Base-by-base conservation (phyloP, 1,140 invertebrate species). In the Papilio polyxenes region DNA sequence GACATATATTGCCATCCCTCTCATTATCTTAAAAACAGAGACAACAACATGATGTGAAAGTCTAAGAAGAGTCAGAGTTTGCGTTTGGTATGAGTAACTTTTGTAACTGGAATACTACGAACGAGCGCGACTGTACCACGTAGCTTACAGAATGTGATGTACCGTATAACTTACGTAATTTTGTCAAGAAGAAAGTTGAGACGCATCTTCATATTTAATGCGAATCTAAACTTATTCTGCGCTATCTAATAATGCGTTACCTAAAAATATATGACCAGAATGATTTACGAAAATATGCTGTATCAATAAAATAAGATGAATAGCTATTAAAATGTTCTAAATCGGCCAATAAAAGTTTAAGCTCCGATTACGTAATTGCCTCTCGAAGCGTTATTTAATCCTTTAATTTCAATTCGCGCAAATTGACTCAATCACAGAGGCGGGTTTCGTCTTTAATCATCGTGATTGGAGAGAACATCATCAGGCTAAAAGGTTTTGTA, bases 371-470 rank as follows among this genome's bases (percentile, higher is more conserved):
- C 11, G 65, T 17, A 72, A 37, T 72, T 72, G 65, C 31, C 6
- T 37, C 23, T 72, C 31, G 65, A 37, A 37, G 65, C 65, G 31
- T 72, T 31, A 72, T 72, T 72, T 72, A 72, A 72, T 72, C 65
- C 65, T 37, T 72, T 72, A 72, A 37, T 72, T 72, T 72, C 31
- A 72, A 6, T 72, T 37, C 31, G 65, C 13, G 31, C 5, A 40
- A 31, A 72, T 72, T 72, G 37, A 31, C 65, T 72, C 31, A 72
- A 37, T 72, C 65, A 72, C 65, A 72, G 65, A 72, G 31, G 31
- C 65, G 13, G 31, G 31, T 72, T 72, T 72, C 65, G 65, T 31
- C 31, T 72, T 72, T 72, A 72, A 72, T 72, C 65, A 72, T 72
- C 11, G 6, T 72, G 40, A 72, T 72, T 72, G 65, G 23, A 37